These are phyloP conservation scores for Entomobrya proxima DNA, from an alignment of 2,888 invertebrate species.

Conservation along the genomic window DNA sequence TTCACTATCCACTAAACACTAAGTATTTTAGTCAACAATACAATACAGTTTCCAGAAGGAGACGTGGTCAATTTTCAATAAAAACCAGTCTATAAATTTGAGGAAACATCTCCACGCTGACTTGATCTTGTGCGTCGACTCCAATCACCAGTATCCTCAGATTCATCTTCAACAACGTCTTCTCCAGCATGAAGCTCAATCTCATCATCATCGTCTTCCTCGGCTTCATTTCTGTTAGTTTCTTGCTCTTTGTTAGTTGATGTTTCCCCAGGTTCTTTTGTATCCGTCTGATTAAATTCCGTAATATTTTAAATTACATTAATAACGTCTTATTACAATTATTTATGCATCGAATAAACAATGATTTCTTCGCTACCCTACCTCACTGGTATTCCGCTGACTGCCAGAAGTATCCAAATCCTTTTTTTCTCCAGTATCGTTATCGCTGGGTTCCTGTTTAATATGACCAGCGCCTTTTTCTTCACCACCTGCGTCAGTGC, in stretches of 20 bases:
- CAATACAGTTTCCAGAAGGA: not conserved
- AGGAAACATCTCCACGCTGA: constrained; percentile 48
- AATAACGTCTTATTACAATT: not conserved
- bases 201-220: constrained; percentile 75
- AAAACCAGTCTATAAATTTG: constrained; percentile 30
- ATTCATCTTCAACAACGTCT: constrained; percentile 71
- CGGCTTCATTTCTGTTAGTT: constrained; percentile 60
- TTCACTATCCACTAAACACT: constrained; percentile 25
- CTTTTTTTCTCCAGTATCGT: not conserved
- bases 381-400: not conserved
- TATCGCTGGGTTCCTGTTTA: constrained; percentile 45
- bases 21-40: not conserved
- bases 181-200: constrained; percentile 75
- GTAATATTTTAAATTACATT: not conserved
- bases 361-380: constrained; percentile 6
- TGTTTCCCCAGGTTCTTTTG: constrained; percentile 35
- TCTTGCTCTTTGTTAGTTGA: constrained; percentile 40
- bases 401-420: not conserved
- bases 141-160: constrained; percentile 66
- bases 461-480: constrained; percentile 16
- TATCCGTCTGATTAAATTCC: constrained; percentile 16
- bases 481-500: not conserved
- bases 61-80: not conserved
- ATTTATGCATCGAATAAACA: not conserved
- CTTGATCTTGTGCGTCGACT: constrained; percentile 70